These are phyloP conservation scores for Monopterus albus DNA, from an alignment of 2,113 vertebrate species.

Conservation along the genomic window DNA sequence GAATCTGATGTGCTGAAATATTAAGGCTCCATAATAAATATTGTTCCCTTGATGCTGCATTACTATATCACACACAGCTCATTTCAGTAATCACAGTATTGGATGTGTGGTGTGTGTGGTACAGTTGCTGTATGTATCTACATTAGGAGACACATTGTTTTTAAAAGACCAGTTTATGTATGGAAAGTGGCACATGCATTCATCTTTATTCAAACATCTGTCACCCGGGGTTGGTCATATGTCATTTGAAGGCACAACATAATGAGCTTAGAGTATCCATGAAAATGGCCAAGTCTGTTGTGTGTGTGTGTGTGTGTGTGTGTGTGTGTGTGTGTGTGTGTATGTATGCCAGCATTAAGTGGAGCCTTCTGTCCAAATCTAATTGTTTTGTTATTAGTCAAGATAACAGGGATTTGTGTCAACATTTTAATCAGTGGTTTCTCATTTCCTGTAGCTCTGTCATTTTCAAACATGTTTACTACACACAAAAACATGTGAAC, in stretches of 20 bases:
- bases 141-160: not conserved
- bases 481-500: constrained; percentile 3
- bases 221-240: not conserved
- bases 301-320: not conserved
- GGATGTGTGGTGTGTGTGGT: too few species aligned
- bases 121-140: not conserved
- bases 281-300: too few species aligned
- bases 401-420: constrained; percentile 28
- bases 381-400: constrained; percentile 44
- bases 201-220: not conserved
- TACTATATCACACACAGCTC: too few species aligned
- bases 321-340: not conserved
- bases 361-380: constrained; percentile 5
- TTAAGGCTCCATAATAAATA: too few species aligned
- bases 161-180: not conserved
- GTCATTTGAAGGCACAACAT: not conserved
- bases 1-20: too few species aligned
- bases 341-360: not conserved
- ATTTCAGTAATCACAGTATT: too few species aligned
- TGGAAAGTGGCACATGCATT: not conserved
- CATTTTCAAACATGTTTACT: not conserved
- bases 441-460: constrained; percentile 13
- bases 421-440: constrained; percentile 45
- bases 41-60: too few species aligned
- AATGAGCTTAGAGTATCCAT: not conserved